Evolutionary conservation across 2,113 vertebrate genomes (phyloP), one percentile per base, ranked within the genome.

Genomic region (Dicerorhinus sumatrensis): DNA sequence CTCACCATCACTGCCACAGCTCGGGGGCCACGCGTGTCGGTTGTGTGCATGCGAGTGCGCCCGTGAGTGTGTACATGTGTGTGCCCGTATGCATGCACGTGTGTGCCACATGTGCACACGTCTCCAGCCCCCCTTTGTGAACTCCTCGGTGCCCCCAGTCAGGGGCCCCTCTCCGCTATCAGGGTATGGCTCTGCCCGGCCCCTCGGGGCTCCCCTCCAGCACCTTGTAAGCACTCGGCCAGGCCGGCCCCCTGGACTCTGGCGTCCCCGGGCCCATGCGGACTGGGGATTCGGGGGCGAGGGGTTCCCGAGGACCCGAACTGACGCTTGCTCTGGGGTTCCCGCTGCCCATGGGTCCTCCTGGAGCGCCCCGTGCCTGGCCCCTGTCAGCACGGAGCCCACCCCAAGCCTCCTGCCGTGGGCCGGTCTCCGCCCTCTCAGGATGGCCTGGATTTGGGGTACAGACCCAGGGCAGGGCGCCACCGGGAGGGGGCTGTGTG

Each of bases 1-100:
- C 95, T 98, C 92, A 5, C 97, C 97, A 93, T 96, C 98, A 95
- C 98, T 95, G 98, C 98, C 98, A 89, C 92, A 94, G 98, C 97
- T 87, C 29, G 39, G 81, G 69, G 79, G 69, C 94, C 65, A 67
- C 12, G 13, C 4, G 58, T 10, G 27, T 54, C 6, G 56, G 95
- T 4, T 63, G 69, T 56, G 94, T 90, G 95, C 97, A 69, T 94
- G 98, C 77, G 2, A 29, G 75, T 56, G 87, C 77, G 94, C 80
- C 69, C 31, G 5, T 65, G 81, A 60, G 95, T 63, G 96, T 97
- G 96, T 79, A 65, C 88, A 63, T 77, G 98, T 80, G 97, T 96
- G 96, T 91, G 81, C 96, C 87, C 5, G 60, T 76, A 81, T 91
- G 95, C 98, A 98, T 97, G 97, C 97, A 91, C 96, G 31, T 60